phyloP scores from a whole-genome alignment of 2,888 invertebrate species.

The Mythimna impura region DNA sequence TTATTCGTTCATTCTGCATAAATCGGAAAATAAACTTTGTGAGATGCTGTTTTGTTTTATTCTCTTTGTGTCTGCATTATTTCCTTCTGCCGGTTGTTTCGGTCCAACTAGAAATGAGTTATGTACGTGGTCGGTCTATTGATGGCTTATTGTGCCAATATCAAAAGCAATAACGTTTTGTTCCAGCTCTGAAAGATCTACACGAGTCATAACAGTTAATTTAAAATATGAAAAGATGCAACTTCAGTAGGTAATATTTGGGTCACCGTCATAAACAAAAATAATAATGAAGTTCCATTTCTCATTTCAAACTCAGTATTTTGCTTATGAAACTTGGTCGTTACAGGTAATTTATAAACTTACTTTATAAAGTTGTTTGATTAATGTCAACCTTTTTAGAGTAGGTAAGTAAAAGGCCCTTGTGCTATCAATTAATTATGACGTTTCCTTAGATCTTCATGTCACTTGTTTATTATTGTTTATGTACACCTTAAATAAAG shows the following conservation, averaged over 20 bases:
- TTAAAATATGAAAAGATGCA: constrained; percentile 43
- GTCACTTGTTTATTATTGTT: neutral
- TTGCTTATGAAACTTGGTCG: constrained; percentile 69
- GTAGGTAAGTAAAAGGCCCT: constrained; percentile 51
- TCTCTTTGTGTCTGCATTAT: constrained; percentile 60
- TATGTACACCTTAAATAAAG: neutral
- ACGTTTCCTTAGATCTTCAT: constrained; percentile 36
- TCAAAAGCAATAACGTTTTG: constrained; percentile 15
- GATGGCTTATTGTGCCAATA: constrained; percentile 29
- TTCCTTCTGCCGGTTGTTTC: constrained; percentile 47
- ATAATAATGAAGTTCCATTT: constrained; percentile 65
- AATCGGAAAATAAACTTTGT: constrained; percentile 72
- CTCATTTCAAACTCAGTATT: constrained; percentile 66
- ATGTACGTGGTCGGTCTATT: constrained; percentile 36
- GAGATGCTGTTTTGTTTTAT: constrained; percentile 67
- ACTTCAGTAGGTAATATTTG: constrained; percentile 16
- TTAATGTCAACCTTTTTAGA: constrained; percentile 67
- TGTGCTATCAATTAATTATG: constrained; percentile 57
- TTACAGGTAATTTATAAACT: constrained; percentile 69
- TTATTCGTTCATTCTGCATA: constrained; percentile 72
- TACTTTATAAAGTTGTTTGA: constrained; percentile 69
- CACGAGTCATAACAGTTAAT: constrained; percentile 32
- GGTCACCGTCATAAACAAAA: constrained; percentile 60
- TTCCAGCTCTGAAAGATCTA: constrained; percentile 18
- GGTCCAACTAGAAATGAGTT: constrained; percentile 44